phyloP scores from a whole-genome alignment of 2,113 vertebrate genomes.

The Ifrita kowaldi region DNA sequence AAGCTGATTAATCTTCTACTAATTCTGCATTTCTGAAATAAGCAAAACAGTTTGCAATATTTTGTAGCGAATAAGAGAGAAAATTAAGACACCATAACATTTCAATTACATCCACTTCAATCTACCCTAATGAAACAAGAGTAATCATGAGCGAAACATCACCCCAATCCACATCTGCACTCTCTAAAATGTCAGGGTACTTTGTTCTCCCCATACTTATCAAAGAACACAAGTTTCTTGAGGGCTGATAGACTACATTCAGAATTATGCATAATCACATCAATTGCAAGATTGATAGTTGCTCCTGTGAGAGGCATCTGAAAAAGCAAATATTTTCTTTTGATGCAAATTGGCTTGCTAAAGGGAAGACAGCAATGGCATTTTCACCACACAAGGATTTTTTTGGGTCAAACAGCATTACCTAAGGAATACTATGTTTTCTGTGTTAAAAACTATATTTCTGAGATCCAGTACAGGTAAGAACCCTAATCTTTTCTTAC shows the following conservation, averaged over 20 bases:
- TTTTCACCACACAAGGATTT: not conserved
- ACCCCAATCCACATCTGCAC: not conserved
- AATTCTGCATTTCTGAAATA: not conserved
- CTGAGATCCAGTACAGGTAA: not conserved
- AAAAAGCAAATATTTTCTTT: conserved; percentile 9
- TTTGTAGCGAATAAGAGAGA: not conserved
- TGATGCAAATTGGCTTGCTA: not conserved
- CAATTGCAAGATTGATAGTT: not conserved
- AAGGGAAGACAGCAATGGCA: not conserved
- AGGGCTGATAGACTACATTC: not conserved
- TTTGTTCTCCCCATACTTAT: not conserved
- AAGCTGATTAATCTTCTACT: not conserved
- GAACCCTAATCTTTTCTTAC: not conserved
- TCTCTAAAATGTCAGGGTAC: not conserved
- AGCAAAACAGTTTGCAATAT: not conserved
- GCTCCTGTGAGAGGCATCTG: not conserved
- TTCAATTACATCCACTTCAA: not conserved
- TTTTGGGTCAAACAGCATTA: not conserved
- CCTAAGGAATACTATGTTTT: not conserved
- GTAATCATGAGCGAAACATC: not conserved
- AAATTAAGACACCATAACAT: not conserved
- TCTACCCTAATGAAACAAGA: not conserved
- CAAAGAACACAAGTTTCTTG: not conserved
- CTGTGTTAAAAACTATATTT: not conserved
- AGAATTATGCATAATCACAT: not conserved